Evolutionary conservation across 2,888 invertebrate species (phyloP).

Genomic region (Drosophila siamana): DNA sequence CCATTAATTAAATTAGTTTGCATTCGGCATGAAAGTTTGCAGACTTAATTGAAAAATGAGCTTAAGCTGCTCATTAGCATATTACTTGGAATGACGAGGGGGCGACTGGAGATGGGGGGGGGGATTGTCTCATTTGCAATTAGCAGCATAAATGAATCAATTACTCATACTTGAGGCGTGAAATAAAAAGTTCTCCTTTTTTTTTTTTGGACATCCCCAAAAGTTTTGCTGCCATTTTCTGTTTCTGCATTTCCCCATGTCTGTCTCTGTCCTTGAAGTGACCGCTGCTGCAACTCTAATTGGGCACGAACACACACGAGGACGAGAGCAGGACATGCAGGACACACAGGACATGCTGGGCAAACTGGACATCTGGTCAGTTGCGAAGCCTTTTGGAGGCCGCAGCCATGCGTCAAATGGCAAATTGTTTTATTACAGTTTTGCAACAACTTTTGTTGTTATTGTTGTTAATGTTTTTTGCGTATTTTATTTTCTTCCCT

Average conservation of each 20-base stretch:
- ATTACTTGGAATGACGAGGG: conserved; percentile 30
- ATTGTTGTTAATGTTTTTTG: conserved; percentile 14
- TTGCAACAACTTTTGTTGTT: conserved; percentile 50
- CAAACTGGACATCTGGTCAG: conserved; percentile 22
- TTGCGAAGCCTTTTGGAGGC: conserved; percentile 41
- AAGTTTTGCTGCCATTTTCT: conserved; percentile 53
- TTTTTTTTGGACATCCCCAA: conserved; percentile 39
- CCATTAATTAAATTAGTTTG: conserved; percentile 70
- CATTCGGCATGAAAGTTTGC: conserved; percentile 54
- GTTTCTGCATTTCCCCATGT: neutral
- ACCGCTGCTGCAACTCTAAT: conserved; percentile 75
- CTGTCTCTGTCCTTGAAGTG: conserved; percentile 71
- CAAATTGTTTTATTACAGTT: conserved; percentile 80
- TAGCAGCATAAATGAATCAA: conserved; percentile 83
- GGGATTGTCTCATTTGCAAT: conserved; percentile 68
- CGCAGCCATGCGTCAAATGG: conserved; percentile 50
- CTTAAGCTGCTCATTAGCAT: conserved; percentile 80
- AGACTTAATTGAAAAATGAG: conserved; percentile 76
- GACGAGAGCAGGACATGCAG: conserved; percentile 10
- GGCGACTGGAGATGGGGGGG: neutral
- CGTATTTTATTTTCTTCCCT: conserved; percentile 17
- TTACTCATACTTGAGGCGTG: conserved; percentile 81
- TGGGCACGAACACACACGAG: conserved; percentile 64
- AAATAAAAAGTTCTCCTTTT: conserved; percentile 71
- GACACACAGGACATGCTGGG: conserved; percentile 28